A percentile compares a stretch with the other conserved stretches of the same genome.
These are phyloP conservation scores for Connochaetes taurinus DNA, from an alignment of 2,113 vertebrate genomes.

Conservation along the genomic window DNA sequence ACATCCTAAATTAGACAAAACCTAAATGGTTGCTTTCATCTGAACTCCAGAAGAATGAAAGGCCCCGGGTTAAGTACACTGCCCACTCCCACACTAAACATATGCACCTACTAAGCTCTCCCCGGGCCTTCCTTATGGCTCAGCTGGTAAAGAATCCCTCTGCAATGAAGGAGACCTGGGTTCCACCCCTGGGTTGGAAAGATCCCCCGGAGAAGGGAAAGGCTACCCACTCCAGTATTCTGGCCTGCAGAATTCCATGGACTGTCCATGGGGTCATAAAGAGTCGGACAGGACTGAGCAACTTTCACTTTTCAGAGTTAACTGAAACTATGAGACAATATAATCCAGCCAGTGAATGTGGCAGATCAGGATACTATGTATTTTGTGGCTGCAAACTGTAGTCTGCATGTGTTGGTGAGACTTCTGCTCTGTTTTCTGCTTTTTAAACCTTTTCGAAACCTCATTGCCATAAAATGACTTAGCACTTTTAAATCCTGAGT, in stretches of 20 bases:
- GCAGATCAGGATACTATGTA: not conserved
- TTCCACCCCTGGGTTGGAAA: not conserved
- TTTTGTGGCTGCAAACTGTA: not conserved
- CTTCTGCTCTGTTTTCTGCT: slow-evolving; percentile 29
- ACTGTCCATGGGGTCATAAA: not conserved
- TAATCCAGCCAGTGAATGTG: not conserved
- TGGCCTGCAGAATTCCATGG: not conserved
- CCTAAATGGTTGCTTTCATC: slow-evolving; percentile 41
- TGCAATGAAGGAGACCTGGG: accelerated
- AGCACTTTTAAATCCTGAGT: slow-evolving; percentile 10
- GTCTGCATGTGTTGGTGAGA: not conserved
- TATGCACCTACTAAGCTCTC: not conserved
- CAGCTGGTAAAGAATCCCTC: not conserved
- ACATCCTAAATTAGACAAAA: slow-evolving; percentile 35
- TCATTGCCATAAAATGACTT: not conserved
- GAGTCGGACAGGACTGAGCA: not conserved
- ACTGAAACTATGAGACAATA: not conserved
- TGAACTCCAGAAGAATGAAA: slow-evolving; percentile 20
- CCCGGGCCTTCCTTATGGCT: not conserved
- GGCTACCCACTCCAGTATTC: not conserved
- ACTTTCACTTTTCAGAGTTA: not conserved
- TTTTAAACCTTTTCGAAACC: not conserved
- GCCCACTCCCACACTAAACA: not conserved
- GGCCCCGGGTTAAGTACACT: not conserved
- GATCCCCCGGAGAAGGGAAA: not conserved